A percentile compares a stretch with the other conserved stretches of the same genome.
Conservation (phyloP, 2,113 vertebrate species). For the Garra rufa region DNA sequence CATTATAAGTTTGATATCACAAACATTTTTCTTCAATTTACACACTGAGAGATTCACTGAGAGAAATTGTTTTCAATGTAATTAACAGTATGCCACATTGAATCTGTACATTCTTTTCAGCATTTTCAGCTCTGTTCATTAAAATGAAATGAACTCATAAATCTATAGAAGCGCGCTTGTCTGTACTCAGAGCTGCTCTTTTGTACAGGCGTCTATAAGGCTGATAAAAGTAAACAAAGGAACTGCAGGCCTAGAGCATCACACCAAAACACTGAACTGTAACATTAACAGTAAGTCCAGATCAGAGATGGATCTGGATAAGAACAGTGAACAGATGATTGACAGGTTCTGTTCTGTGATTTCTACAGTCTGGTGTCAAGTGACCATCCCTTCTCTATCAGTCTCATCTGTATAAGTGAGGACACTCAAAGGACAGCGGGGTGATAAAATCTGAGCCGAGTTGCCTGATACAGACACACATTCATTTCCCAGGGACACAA, state of each 20-base stretch:
- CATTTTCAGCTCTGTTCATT: background rate
- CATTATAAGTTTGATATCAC: background rate
- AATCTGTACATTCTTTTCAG: background rate
- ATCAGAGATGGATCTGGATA: background rate
- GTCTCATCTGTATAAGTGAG: background rate
- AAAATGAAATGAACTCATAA: background rate
- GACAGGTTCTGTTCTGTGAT: background rate
- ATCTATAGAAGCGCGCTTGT: background rate
- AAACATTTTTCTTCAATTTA: background rate
- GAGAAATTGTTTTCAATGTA: background rate
- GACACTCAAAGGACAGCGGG: background rate
- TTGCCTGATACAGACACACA: background rate
- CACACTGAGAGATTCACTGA: constrained; percentile 11
- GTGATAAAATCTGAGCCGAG: background rate
- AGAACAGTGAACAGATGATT: background rate
- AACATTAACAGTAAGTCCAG: no score
- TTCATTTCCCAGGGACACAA: background rate
- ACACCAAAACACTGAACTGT: background rate
- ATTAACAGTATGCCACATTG: background rate
- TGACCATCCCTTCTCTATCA: background rate
- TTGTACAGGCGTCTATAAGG: constrained; percentile 1
- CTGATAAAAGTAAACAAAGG: background rate
- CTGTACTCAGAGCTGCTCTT: constrained; percentile 20
- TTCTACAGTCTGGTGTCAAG: background rate
- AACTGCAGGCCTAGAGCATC: background rate